phyloP scores from a whole-genome alignment of 2,888 invertebrate species.

The Gari tellinella region DNA sequence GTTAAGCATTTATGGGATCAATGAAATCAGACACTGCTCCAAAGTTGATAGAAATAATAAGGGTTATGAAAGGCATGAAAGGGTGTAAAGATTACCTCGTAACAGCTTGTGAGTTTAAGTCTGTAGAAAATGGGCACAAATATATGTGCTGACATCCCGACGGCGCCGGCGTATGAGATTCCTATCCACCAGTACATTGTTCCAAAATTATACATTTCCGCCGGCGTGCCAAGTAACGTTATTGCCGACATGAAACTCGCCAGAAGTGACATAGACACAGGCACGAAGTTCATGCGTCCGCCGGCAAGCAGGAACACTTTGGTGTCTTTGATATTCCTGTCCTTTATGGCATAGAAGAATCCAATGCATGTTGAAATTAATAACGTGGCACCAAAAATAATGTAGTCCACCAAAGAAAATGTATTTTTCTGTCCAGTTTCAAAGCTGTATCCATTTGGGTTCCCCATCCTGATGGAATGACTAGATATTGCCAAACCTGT shows the following conservation, averaged over 20 bases:
- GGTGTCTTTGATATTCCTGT: constrained; percentile 71
- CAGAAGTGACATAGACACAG: constrained; percentile 74
- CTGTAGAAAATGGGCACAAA: constrained; percentile 76
- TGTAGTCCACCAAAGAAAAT: constrained; percentile 73
- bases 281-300: constrained; percentile 76
- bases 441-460: constrained; percentile 62
- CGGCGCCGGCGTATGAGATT: constrained; percentile 76
- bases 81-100: constrained; percentile 76
- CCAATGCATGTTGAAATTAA: constrained; percentile 78
- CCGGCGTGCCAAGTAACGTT: constrained; percentile 79
- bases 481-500: too few species aligned
- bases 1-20: too few species aligned
- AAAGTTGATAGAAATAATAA: too few species aligned
- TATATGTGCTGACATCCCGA: constrained; percentile 73
- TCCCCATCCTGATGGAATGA: too few species aligned
- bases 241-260: constrained; percentile 79
- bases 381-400: constrained; percentile 74
- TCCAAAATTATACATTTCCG: constrained; percentile 80
- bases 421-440: constrained; percentile 67
- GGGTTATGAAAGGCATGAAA: too few species aligned
- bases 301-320: constrained; percentile 79
- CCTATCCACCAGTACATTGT: constrained; percentile 78
- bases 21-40: too few species aligned
- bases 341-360: constrained; percentile 77
- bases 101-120: constrained; percentile 72